Evolutionary conservation across 2,113 vertebrate species (phyloP), one percentile per base, ranked within the genome.

Genomic region (Mobula birostris): DNA sequence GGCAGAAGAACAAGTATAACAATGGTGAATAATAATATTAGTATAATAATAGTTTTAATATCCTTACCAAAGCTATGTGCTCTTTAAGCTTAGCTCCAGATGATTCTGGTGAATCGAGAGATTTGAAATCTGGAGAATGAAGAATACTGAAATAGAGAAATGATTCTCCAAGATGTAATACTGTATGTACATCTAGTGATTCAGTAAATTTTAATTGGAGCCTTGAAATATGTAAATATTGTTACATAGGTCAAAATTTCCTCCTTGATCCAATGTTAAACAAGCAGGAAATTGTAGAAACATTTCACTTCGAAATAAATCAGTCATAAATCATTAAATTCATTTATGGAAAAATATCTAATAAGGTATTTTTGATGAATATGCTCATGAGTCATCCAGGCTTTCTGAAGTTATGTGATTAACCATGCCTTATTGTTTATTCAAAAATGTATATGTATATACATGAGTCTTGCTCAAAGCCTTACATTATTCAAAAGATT

Each of bases 371-470:
- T 63, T 70, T 36, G 63, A 6, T 40, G 27, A 90, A 32, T 68
- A 15, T 92, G 88, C 11, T n/a, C 7, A 9, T 70, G n/a, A 70
- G 66, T 24, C 32, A 40, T 63, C 9, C 36, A 24, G 32, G 0
- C n/a, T 70, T 92, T 72, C n/a, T 91, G 15, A 40, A 21, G 3
- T 32, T 92, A 9, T 92, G 61, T 32, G 88, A n/a, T 92, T 90
- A 90, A 66, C 88, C 88, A 70, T 92, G 88, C 32, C 68, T 72
- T 36, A 68, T 91, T 91, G 32, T 92, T 72, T 63, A 72, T 92
- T 70, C 70, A 92, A 29, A 17, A 40, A 9, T 40, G 19, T 66
- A 68, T 7, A 19, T 68, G 36, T 1, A 40, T 36, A 19, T 91
- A 32, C 70, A 24, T 72, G 32, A 70, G 15, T 24, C 63, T 68